These are phyloP conservation scores for Mirza zaza DNA, from an alignment of 2,113 vertebrate species.

Conservation along the genomic window DNA sequence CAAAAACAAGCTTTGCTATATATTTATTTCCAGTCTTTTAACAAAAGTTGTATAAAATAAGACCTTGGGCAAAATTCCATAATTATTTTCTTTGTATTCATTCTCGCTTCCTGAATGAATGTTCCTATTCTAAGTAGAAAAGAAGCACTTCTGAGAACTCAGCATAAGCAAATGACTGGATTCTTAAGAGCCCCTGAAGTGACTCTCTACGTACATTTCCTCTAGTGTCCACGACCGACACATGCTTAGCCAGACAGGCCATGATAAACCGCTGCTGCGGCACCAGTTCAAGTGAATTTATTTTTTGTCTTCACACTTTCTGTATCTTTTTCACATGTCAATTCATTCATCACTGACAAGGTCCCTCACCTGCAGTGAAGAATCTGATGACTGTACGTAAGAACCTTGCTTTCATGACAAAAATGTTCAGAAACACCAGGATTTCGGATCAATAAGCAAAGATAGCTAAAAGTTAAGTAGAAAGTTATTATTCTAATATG, in stretches of 20 bases:
- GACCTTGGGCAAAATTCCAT: background rate
- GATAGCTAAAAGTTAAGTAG: background rate
- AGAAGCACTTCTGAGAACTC: background rate
- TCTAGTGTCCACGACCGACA: background rate
- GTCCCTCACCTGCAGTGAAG: background rate
- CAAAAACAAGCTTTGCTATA: background rate
- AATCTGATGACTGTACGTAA: background rate
- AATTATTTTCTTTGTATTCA: background rate
- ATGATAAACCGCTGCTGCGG: too few species aligned
- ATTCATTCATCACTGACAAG: conserved; percentile 57
- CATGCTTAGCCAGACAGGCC: background rate
- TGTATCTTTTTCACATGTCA: background rate
- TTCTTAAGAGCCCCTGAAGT: background rate
- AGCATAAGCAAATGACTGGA: background rate
- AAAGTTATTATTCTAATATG: background rate
- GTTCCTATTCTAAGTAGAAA: conserved; percentile 16
- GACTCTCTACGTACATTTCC: background rate
- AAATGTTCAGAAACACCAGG: background rate
- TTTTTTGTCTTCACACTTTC: conserved; percentile 17
- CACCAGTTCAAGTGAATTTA: background rate
- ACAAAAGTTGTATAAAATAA: background rate
- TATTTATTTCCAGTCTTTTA: conserved; percentile 8
- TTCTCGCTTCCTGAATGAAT: background rate
- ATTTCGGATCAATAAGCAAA: conserved; percentile 33
- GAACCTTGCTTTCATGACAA: background rate